Percentiles rank a stretch among this genome's conserved stretches.
phyloP scores from a whole-genome alignment of 2,113 vertebrate genomes.

The Phrynocephalus versicolor region DNA sequence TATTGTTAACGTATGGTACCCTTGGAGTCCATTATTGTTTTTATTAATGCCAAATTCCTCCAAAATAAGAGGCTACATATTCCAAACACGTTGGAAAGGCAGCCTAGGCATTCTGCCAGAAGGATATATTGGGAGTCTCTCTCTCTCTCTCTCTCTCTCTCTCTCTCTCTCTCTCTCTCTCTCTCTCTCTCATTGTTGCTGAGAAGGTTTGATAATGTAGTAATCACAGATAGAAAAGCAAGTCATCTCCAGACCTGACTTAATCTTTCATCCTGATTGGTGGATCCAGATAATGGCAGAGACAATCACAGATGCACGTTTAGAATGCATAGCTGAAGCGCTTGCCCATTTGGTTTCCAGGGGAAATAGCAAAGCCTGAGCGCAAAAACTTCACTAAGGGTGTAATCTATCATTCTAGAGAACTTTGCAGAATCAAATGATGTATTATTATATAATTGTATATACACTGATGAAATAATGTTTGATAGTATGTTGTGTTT shows the following conservation, averaged over 20 bases:
- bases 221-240: neutral
- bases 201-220: neutral
- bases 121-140: neutral
- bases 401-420: conserved; percentile 10
- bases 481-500: neutral
- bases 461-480: neutral
- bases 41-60: neutral
- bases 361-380: neutral
- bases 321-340: conserved; percentile 11
- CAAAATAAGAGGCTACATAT: neutral
- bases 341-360: neutral
- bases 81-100: neutral
- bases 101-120: neutral
- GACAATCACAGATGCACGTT: neutral
- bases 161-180: no score
- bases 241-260: neutral
- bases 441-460: neutral
- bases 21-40: neutral
- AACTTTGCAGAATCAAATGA: neutral
- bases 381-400: neutral
- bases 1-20: neutral
- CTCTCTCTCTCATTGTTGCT: conserved; percentile 2
- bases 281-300: neutral
- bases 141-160: no score
- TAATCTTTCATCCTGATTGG: neutral